These are phyloP conservation scores for Tolypeutes matacus DNA, from an alignment of 2,797 vertebrate species.

Conservation along the genomic window DNA sequence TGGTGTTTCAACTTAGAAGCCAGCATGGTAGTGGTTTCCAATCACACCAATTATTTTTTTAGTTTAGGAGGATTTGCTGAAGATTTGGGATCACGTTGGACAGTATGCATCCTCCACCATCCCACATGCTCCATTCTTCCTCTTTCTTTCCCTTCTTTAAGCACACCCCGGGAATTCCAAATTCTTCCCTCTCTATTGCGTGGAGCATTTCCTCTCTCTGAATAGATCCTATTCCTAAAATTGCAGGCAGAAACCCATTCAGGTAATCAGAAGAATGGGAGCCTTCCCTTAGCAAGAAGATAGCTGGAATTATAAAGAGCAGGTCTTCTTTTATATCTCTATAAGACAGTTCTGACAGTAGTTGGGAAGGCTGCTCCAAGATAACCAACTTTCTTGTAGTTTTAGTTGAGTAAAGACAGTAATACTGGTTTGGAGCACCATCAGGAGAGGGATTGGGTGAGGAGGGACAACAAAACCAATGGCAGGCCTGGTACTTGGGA, in stretches of 20 bases:
- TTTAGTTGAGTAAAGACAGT: not conserved
- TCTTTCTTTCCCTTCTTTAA: not conserved
- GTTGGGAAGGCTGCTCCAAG: not conserved
- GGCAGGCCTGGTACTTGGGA: not conserved
- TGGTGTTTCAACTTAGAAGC: not conserved
- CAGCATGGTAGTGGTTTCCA: not conserved
- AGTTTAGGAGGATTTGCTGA: not conserved
- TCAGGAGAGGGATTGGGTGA: not conserved
- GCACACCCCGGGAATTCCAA: not conserved
- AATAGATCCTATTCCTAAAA: not conserved
- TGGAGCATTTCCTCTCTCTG: not conserved
- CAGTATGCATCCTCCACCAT: not conserved
- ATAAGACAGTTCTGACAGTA: not conserved
- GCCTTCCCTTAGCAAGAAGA: not conserved
- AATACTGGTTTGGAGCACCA: not conserved
- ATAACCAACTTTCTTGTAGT: not conserved
- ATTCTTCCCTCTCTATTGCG: not conserved
- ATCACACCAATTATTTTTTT: not conserved
- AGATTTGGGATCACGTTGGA: not conserved
- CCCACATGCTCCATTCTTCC: not conserved
- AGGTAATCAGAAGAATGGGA: not conserved
- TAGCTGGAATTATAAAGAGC: not conserved
- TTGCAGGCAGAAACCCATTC: not conserved
- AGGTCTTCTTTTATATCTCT: not conserved
- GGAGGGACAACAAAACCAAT: not conserved